A percentile compares a stretch with the other conserved stretches of the same genome.
Conservation (phyloP, 1,140 invertebrate species). For the Stegodyphus mimosarum region DNA sequence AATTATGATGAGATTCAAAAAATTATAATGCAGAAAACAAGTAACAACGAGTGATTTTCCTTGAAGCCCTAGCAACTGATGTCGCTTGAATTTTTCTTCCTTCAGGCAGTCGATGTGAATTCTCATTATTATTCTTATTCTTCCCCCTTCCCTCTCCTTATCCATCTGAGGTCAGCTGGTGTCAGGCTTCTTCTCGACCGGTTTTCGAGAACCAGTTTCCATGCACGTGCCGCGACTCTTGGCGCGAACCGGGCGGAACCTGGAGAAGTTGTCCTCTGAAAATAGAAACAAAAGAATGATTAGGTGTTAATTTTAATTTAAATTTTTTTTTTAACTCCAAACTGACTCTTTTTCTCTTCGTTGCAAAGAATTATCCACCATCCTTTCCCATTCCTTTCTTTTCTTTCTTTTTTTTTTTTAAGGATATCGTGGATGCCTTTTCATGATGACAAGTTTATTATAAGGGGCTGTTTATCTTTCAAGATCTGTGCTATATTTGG, state of each 20-base stretch:
- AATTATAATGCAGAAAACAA: no score
- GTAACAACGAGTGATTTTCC: not conserved
- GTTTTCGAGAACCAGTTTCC: conserved; percentile 21
- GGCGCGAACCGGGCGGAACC: conserved; percentile 2
- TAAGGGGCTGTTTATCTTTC: not conserved
- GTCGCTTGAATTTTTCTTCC: not conserved
- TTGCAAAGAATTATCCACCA: not conserved
- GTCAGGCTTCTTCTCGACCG: not conserved
- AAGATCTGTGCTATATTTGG: not conserved
- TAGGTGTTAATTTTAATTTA: not conserved
- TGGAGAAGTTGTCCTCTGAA: not conserved
- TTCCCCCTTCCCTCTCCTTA: not conserved
- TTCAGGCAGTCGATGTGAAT: not conserved
- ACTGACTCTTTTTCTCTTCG: not conserved
- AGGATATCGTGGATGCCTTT: not conserved
- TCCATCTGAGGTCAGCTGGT: conserved; percentile 7
- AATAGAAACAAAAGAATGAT: conserved; percentile 18
- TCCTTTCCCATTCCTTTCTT: no score
- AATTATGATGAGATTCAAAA: no score
- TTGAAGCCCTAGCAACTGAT: not conserved
- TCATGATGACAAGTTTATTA: not conserved
- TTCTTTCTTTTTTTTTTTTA: not conserved
- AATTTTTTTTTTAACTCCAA: not conserved
- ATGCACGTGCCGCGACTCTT: not conserved
- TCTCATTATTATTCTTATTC: not conserved